Conservation (phyloP, 1,140 invertebrate genomes). For the Drosophila subpulchrella region DNA sequence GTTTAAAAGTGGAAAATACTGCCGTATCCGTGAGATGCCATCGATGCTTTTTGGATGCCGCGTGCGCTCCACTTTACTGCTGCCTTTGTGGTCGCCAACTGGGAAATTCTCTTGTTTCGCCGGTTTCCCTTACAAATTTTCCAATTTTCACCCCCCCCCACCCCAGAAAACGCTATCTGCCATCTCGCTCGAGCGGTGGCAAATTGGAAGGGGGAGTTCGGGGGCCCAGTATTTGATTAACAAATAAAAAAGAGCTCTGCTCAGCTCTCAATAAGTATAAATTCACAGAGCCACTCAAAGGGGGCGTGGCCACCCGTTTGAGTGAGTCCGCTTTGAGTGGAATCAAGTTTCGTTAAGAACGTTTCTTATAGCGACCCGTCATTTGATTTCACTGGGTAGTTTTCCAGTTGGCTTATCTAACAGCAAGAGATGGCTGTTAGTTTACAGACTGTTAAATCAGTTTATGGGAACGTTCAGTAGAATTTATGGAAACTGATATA, state of each 20-base stretch:
- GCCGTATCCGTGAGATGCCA: conserved; percentile 19
- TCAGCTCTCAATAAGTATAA: conserved; percentile 25
- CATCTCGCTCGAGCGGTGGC: conserved; percentile 35
- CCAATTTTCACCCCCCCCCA: conserved; percentile 15
- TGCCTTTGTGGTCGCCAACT: conserved; percentile 55
- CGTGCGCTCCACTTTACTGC: conserved; percentile 67
- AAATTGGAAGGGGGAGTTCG: conserved; percentile 40
- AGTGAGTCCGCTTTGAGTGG: conserved; percentile 33
- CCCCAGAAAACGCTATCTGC: neutral
- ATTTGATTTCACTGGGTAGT: conserved; percentile 11
- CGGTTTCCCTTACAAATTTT: conserved; percentile 45
- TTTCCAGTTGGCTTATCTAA: conserved; percentile 37
- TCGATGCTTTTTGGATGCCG: conserved; percentile 23
- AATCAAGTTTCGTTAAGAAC: conserved; percentile 43
- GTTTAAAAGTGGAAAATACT: conserved; percentile 18
- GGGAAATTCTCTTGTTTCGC: conserved; percentile 51
- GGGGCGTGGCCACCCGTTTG: conserved; percentile 21
- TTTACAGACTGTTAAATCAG: conserved; percentile 10
- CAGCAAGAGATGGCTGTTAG: conserved; percentile 8
- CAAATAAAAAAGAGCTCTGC: conserved; percentile 75
- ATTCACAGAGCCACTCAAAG: conserved; percentile 2
- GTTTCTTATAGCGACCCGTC: conserved; percentile 10
- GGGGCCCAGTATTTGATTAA: conserved; percentile 71
- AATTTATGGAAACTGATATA: conserved; percentile 13
- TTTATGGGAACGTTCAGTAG: conserved; percentile 10